Conservation (phyloP, 2,888 invertebrate species). For the Leptothorax acervorum region DNA sequence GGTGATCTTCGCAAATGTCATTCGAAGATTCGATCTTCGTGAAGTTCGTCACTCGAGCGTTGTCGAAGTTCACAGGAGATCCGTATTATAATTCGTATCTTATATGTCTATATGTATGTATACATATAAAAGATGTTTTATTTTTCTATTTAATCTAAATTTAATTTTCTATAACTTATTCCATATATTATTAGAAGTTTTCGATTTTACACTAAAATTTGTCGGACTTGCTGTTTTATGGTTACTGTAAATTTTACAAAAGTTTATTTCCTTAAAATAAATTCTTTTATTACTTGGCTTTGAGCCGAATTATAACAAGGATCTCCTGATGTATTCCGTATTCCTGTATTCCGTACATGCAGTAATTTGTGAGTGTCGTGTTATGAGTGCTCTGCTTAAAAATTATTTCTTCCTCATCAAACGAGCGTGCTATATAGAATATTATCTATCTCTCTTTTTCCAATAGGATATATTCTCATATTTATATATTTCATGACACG, state of each 20-base stretch:
- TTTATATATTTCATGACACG: neutral
- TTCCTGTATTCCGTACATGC: neutral
- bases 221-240: neutral
- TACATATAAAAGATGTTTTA: neutral
- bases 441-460: neutral
- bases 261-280: neutral
- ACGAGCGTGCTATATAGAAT: neutral
- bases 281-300: neutral
- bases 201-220: neutral
- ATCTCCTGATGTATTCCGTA: neutral
- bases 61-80: neutral
- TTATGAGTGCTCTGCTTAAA: neutral
- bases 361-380: constrained; percentile 33
- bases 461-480: neutral
- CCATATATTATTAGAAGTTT: neutral
- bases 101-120: neutral
- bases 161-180: constrained; percentile 3
- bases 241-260: neutral
- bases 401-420: neutral
- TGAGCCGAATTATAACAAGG: neutral
- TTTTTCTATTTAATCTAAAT: neutral
- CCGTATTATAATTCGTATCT: neutral
- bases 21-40: neutral
- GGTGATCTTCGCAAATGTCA: neutral
- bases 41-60: constrained; percentile 2